Percentiles rank a stretch among this genome's conserved stretches.
Evolutionary conservation across 2,888 invertebrate species (phyloP).

Genomic region (Tanypteryx hageni): DNA sequence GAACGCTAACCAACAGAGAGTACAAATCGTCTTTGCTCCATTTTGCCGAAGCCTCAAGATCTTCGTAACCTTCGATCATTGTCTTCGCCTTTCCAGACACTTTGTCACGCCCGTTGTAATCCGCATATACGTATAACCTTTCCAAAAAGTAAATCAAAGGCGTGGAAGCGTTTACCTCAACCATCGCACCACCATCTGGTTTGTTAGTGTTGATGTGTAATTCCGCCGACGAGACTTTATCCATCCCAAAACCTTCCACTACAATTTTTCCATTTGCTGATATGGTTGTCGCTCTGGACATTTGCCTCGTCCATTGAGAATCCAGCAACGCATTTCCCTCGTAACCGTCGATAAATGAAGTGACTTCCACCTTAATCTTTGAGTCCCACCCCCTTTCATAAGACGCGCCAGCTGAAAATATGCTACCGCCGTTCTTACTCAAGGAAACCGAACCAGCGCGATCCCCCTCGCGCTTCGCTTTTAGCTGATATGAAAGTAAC

Average conservation of each 20-base stretch:
- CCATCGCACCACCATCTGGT: slow-evolving; percentile 1
- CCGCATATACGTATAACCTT: background rate
- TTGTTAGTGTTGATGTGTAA: background rate
- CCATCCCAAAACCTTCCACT: slow-evolving; percentile 18
- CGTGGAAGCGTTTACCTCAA: slow-evolving; percentile 6
- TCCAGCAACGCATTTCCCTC: background rate
- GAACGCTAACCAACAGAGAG: background rate
- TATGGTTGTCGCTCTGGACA: background rate
- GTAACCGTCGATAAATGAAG: background rate
- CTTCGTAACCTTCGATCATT: slow-evolving; percentile 44
- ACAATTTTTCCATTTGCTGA: background rate
- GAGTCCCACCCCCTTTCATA: background rate
- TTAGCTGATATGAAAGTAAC: background rate
- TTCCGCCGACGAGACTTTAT: background rate
- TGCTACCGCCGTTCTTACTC: slow-evolving; percentile 7
- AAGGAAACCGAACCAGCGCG: background rate
- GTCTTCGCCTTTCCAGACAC: background rate
- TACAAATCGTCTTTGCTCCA: background rate
- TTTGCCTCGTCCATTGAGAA: background rate
- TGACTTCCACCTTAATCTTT: slow-evolving; percentile 25
- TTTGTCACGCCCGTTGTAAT: background rate
- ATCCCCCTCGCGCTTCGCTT: slow-evolving; percentile 38
- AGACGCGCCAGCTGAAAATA: background rate
- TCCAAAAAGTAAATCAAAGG: slow-evolving; percentile 21
- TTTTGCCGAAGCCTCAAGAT: slow-evolving; percentile 24